Evolutionary conservation across 2,888 invertebrate genomes (phyloP).

Genomic region (Tachina grossa): DNA sequence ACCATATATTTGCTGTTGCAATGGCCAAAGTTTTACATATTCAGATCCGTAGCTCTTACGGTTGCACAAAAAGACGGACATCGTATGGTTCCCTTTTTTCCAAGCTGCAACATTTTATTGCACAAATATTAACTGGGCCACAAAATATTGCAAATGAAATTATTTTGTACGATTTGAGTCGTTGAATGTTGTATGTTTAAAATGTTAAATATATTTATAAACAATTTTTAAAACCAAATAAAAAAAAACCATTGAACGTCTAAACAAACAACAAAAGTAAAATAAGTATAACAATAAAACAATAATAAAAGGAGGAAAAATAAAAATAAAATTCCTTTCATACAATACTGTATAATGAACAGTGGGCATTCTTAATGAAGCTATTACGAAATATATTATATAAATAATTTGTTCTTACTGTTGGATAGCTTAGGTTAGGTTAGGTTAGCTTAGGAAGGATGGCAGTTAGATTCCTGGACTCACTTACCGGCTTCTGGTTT

Average conservation of each 20-base stretch:
- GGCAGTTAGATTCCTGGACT: too few relatives aligned
- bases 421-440: too few relatives aligned
- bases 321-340: slow-evolving; percentile 55
- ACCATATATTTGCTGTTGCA: too few relatives aligned
- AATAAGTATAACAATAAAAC: neutral
- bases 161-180: slow-evolving; percentile 27
- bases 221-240: slow-evolving; percentile 29
- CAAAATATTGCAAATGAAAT: slow-evolving; percentile 55
- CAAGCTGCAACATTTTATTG: slow-evolving; percentile 18
- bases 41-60: too few relatives aligned
- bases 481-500: too few relatives aligned
- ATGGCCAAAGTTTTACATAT: too few relatives aligned
- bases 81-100: too few relatives aligned
- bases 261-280: slow-evolving; percentile 41
- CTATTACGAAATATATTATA: neutral
- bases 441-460: too few relatives aligned
- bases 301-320: neutral
- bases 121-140: slow-evolving; percentile 42
- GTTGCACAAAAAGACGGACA: too few relatives aligned
- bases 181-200: slow-evolving; percentile 9
- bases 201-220: slow-evolving; percentile 46
- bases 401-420: too few relatives aligned
- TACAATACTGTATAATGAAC: slow-evolving; percentile 42
- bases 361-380: neutral
- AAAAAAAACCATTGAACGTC: slow-evolving; percentile 34